These are phyloP conservation scores for Peromyscus maniculatus DNA, from an alignment of 2,113 vertebrate species.

Conservation along the genomic window DNA sequence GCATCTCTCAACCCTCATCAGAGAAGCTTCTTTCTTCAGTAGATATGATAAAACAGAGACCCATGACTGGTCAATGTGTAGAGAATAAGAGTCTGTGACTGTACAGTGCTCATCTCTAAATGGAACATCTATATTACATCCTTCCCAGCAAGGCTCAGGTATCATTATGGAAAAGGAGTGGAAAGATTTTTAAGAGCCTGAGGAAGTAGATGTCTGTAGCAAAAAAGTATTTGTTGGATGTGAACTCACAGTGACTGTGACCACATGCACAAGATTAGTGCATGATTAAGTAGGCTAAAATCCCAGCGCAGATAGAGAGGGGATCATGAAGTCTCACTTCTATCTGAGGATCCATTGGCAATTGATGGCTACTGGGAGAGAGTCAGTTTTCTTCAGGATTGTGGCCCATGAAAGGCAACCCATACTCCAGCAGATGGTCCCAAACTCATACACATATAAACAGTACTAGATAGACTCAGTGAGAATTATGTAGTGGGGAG, in stretches of 20 bases:
- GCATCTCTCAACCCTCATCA: not conserved
- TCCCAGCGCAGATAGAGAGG: not conserved
- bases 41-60: not conserved
- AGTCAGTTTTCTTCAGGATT: not conserved
- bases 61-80: not conserved
- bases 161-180: not conserved
- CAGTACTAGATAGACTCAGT: not conserved
- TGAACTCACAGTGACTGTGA: not conserved
- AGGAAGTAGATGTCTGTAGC: not conserved
- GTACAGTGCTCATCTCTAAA: not conserved
- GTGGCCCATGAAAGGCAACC: not conserved
- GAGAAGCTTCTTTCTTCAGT: not conserved
- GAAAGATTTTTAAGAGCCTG: not conserved
- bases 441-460: not conserved
- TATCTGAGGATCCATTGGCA: not conserved
- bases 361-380: too few relatives aligned
- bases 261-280: too few relatives aligned
- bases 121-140: not conserved
- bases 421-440: not conserved
- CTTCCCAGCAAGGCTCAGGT: not conserved
- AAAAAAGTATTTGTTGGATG: not conserved
- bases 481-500: not conserved
- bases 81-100: not conserved
- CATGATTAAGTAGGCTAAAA: not conserved
- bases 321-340: not conserved